Base-by-base conservation (phyloP, 2,888 invertebrate genomes). In the Apotomis turbidana region DNA sequence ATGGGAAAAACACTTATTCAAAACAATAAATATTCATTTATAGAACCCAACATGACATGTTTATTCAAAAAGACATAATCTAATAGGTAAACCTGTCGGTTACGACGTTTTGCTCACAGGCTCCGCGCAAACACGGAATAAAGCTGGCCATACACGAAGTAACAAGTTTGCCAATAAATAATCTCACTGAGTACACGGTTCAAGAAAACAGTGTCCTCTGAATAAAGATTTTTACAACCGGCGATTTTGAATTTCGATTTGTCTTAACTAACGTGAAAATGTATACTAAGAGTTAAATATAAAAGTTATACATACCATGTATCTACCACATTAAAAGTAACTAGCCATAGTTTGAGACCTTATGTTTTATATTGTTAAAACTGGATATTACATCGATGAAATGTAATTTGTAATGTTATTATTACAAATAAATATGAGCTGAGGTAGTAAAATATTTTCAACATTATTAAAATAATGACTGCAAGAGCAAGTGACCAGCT, bases 111-210 rank as follows among this genome's bases (percentile, higher is more conserved):
- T 57, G 8, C 1, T 46, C 3, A 13, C 38, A 44, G 54, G n/a
- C 0, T 12, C n/a, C 8, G 41, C 9, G 44, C 62, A 57, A 71
- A 68, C 67, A 71, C 51, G 68, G 72, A 63, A 68, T 68, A 63
- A 68, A 52, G 68, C 71, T 15, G 49, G 66, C 66, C 57, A 57
- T 72, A 72, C 70, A 68, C 74, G 55, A 64, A 66, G 68, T 75
- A 73, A 74, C 66, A 75, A 71, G 60, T 76, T 76, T 74, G 74
- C 75, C 75, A 73, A 75, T 76, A 75, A 71, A 67, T 70, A 70
- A 72, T 74, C 60, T 68, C 62, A 51, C 60, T n/a, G 64, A 61
- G 58, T 57, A 72, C 68, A 68, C 68, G 68, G 62, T 63, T 68
- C 68, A 63, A 68, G 72, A 63, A 72, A 71, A 71, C 62, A 62